Evolutionary conservation across 1,140 invertebrate species (phyloP).

Genomic region (Diachasmimorpha longicaudata): DNA sequence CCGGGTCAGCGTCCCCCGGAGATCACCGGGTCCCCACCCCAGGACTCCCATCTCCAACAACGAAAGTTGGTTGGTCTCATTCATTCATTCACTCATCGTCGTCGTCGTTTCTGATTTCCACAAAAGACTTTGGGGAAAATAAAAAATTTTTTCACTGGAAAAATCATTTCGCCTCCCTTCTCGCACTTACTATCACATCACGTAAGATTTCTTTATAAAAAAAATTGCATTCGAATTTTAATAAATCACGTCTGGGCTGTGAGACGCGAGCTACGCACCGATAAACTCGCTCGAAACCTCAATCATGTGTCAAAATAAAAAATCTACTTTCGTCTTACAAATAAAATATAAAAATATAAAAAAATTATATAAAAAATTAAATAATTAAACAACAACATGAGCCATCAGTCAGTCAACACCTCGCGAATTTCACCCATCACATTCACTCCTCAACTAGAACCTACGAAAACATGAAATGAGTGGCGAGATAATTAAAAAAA

Average conservation of each 20-base stretch:
- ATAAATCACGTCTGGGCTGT: constrained; percentile 59
- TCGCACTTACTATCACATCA: background rate
- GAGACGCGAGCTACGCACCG: constrained; percentile 58
- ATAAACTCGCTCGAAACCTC: constrained; percentile 57
- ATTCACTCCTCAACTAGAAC: constrained; percentile 5
- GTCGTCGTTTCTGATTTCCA: too few relatives aligned
- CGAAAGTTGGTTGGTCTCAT: too few relatives aligned
- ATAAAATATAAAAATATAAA: too few relatives aligned
- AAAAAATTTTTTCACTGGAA: constrained; percentile 6
- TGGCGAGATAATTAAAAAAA: constrained; percentile 17
- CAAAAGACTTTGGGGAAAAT: background rate
- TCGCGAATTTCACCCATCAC: constrained; percentile 6
- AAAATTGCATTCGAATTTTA: constrained; percentile 33
- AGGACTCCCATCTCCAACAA: too few relatives aligned
- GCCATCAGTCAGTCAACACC: constrained; percentile 19
- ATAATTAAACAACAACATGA: constrained; percentile 4
- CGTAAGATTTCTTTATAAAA: constrained; percentile 28
- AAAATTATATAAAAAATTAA: too few relatives aligned
- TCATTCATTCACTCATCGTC: too few relatives aligned
- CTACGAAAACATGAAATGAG: constrained; percentile 25
- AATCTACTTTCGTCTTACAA: constrained; percentile 49
- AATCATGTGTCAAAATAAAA: constrained; percentile 56
- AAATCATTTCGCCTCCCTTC: background rate
- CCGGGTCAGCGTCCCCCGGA: too few relatives aligned
- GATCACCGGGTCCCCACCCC: too few relatives aligned